phyloP scores from a whole-genome alignment of 2,797 vertebrate species.

The Borostomias antarcticus region DNA sequence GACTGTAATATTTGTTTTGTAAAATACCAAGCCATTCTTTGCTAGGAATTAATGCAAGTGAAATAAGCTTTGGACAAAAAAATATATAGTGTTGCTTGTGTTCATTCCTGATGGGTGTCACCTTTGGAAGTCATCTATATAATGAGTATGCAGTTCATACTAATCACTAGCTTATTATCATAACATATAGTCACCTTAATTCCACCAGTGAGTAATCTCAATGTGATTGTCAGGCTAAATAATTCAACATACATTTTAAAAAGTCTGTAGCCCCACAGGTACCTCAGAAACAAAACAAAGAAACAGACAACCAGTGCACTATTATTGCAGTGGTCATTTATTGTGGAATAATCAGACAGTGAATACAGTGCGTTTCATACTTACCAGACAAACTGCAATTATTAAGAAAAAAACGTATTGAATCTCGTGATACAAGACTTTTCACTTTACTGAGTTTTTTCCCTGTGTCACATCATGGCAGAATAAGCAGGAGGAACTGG shows the following conservation, averaged over 20 bases:
- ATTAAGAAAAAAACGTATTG: too few species aligned
- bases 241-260: too few species aligned
- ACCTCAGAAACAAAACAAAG: neutral
- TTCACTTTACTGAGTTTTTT: neutral
- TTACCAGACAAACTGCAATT: neutral
- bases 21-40: conserved; percentile 46
- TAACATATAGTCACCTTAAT: too few species aligned
- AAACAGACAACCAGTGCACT: neutral
- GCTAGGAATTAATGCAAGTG: conserved; percentile 56
- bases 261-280: neutral
- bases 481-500: neutral
- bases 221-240: too few species aligned
- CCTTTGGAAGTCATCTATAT: too few species aligned
- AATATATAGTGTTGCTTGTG: conserved; percentile 41
- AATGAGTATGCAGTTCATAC: too few species aligned
- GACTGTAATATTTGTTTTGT: conserved; percentile 49
- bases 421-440: neutral
- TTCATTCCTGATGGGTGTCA: too few species aligned
- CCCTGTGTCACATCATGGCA: neutral
- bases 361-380: neutral
- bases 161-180: too few species aligned
- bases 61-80: conserved; percentile 48
- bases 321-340: neutral
- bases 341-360: neutral
- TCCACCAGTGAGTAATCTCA: too few species aligned